These are phyloP conservation scores for Cercocebus atys DNA, from an alignment of 2,113 vertebrate species.

Conservation along the genomic window DNA sequence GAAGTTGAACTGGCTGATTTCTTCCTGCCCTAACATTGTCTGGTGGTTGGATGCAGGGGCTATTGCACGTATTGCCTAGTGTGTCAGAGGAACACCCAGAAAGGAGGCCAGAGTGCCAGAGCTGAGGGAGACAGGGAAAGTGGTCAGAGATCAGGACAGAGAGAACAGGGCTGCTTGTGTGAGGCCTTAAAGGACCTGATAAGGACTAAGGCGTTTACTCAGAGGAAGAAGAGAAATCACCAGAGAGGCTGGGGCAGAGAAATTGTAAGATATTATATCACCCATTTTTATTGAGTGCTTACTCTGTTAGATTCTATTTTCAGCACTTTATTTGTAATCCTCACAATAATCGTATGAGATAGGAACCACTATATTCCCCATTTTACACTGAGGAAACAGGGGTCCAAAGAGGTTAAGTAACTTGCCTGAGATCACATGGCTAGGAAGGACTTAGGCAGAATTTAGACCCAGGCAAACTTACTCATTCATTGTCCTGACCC, in stretches of 20 bases:
- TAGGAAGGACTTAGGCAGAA: neutral
- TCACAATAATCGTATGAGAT: neutral
- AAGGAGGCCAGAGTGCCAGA: neutral
- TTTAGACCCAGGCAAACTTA: neutral
- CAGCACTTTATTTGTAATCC: conserved; percentile 14
- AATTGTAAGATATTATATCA: neutral
- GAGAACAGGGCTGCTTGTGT: neutral
- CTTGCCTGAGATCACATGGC: neutral
- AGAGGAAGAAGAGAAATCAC: neutral
- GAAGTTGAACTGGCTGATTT: neutral
- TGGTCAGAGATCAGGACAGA: neutral
- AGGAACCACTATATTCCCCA: neutral
- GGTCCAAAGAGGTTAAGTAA: neutral
- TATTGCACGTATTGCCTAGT: neutral
- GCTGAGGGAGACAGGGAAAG: neutral
- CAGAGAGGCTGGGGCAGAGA: neutral
- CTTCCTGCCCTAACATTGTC: neutral
- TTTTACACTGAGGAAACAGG: conserved; percentile 25
- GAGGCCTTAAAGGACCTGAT: neutral
- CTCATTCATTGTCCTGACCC: neutral
- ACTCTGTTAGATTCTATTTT: neutral
- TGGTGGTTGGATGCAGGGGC: neutral
- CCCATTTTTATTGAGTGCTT: neutral
- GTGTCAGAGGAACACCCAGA: neutral
- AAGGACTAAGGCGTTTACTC: neutral